Conservation (phyloP, 1,140 invertebrate genomes). For the Leucophenga varia region DNA sequence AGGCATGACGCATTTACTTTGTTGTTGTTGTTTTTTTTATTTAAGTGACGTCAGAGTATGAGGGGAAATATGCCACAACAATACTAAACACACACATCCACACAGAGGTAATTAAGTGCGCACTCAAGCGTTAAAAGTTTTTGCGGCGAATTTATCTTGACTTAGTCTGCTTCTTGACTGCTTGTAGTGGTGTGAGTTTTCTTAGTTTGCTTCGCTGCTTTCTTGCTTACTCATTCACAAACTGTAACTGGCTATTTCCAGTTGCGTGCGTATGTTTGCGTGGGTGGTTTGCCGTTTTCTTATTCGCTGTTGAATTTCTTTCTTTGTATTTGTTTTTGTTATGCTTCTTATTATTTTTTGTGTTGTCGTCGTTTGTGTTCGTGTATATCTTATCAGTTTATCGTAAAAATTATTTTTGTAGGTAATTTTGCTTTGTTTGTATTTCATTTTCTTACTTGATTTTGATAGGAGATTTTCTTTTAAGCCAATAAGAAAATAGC, state of each 20-base stretch:
- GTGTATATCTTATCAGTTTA: constrained; percentile 5
- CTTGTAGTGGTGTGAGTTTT: constrained; percentile 37
- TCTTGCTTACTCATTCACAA: too few species aligned
- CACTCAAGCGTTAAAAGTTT: too few species aligned
- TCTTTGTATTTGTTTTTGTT: constrained; percentile 1
- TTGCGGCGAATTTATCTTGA: constrained; percentile 38
- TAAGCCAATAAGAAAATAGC: constrained; percentile 35
- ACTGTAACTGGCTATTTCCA: constrained; percentile 21
- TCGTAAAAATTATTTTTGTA: background rate
- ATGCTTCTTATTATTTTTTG: constrained; percentile 25
- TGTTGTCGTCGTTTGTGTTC: constrained; percentile 19
- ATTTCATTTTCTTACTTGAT: constrained; percentile 16
- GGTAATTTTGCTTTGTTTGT: background rate
- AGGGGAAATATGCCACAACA: constrained; percentile 32
- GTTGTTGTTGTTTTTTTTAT: too few species aligned
- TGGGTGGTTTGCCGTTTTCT: constrained; percentile 26
- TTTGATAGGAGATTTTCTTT: constrained; percentile 11
- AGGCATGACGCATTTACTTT: constrained; percentile 32
- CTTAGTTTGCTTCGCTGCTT: constrained; percentile 17
- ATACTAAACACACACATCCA: too few species aligned
- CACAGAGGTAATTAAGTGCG: too few species aligned
- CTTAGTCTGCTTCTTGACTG: constrained; percentile 27
- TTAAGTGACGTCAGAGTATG: too few species aligned
- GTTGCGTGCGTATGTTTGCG: constrained; percentile 10
- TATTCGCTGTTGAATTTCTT: constrained; percentile 30